A percentile compares a stretch with the other conserved stretches of the same genome.
Conservation (phyloP, 1,140 invertebrate genomes). For the Drosophila prosaltans region DNA sequence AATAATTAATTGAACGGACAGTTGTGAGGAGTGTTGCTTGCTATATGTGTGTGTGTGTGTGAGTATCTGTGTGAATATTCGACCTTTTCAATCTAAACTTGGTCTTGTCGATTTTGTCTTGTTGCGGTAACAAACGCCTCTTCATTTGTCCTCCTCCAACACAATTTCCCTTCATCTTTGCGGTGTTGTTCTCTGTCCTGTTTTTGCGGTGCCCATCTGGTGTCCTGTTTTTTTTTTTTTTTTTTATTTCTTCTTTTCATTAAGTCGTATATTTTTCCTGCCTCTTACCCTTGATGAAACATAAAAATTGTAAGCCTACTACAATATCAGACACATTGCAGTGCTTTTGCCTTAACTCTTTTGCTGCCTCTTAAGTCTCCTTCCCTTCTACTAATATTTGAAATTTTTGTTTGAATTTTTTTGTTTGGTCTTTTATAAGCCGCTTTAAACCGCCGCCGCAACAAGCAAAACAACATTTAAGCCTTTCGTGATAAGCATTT, state of each 20-base stretch:
- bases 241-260: constrained; percentile 49
- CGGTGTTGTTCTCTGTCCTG: constrained; percentile 38
- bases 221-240: constrained; percentile 12
- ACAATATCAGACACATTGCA: constrained; percentile 29
- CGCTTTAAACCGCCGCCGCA: constrained; percentile 76
- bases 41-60: background rate
- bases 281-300: background rate
- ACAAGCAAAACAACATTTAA: constrained; percentile 79
- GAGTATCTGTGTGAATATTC: background rate
- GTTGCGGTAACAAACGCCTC: constrained; percentile 54
- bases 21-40: constrained; percentile 7
- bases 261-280: constrained; percentile 53
- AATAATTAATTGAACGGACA: constrained; percentile 81
- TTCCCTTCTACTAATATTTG: background rate
- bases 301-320: background rate
- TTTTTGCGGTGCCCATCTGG: constrained; percentile 33
- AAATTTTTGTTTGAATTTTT: constrained; percentile 26
- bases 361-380: background rate
- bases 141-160: constrained; percentile 16
- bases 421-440: constrained; percentile 56
- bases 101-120: constrained; percentile 55
- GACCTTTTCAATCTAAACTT: constrained; percentile 30
- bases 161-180: constrained; percentile 20
- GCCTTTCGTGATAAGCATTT: constrained; percentile 81
- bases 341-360: constrained; percentile 29